Evolutionary conservation across 1,140 invertebrate species (phyloP), one percentile per base, ranked within the genome.

Genomic region (Brachionus rubens): DNA sequence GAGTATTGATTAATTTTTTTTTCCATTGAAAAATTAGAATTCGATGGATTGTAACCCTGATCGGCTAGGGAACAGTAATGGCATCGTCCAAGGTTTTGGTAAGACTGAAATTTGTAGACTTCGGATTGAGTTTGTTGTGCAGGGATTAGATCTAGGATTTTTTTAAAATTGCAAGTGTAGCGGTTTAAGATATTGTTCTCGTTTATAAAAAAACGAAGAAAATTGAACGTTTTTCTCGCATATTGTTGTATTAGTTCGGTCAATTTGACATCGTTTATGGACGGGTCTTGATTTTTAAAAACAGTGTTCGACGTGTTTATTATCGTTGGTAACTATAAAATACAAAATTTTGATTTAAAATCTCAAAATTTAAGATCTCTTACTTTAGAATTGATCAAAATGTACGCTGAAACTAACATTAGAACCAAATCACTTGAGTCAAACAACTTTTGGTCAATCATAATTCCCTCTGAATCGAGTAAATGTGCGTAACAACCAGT

Each of bases 1-100:
- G 56, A 62, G 16, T 62, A 62, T 40, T 62, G 28, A 21, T 62
- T 62, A 10, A 54, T 28, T 28, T 54, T 54, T 33, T 54, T 54
- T 16, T 54, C 52, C 33, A 54, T 10, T 54, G 52, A 54, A 28
- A 54, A 54, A 28, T 7, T 28, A 4, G 52, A 28, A 54, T 28
- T 54, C 14, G 52, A 54, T 28, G 52, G 16, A 28, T 54, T 54
- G 24, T 54, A 54, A 5, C 33, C 33, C 24, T 54, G 33, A n/a
- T 54, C 52, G 2, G 52, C 28, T n/a, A 54, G 33, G 33, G 26
- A 10, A 28, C 52, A 54, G 14, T 54, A 54, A n/a, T 54, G 33
- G 24, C 52, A 54, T 33, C 52, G 26, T 14, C 52, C 52, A 24
- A 54, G 24, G 33, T 54, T 54, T 54, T 54, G 12, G 26, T 24